Percentiles rank a stretch among this genome's conserved stretches.
Conservation (phyloP, 1,140 invertebrate species). For the Drusus annulatus region DNA sequence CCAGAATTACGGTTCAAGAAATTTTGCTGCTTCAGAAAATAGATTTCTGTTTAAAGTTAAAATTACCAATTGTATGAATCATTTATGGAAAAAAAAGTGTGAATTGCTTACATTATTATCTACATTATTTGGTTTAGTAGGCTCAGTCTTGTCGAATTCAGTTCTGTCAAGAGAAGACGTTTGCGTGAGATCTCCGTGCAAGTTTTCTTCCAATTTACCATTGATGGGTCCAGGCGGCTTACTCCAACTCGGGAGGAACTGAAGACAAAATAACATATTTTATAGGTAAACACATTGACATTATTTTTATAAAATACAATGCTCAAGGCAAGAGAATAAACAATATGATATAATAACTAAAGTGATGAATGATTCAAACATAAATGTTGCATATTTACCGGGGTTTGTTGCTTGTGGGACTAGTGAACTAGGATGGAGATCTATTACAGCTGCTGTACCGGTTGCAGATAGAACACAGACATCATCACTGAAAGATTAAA, state of each 20-base stretch:
- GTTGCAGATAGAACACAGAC: conserved; percentile 94
- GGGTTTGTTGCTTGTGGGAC: background rate
- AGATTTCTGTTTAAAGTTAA: too few relatives aligned
- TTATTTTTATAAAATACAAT: too few relatives aligned
- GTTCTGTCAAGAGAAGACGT: conserved; percentile 55
- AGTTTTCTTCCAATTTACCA: conserved; percentile 22
- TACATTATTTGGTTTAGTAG: conserved; percentile 42
- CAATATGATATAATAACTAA: too few relatives aligned
- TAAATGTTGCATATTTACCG: background rate
- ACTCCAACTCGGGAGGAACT: conserved; percentile 7
- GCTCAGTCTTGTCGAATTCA: conserved; percentile 56
- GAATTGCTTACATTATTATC: conserved; percentile 44
- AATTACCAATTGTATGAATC: too few relatives aligned
- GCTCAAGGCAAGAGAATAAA: too few relatives aligned
- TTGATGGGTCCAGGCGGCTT: background rate
- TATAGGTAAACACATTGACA: background rate
- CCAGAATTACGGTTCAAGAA: too few relatives aligned
- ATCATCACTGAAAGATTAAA: conserved; percentile 82
- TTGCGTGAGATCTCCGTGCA: conserved; percentile 50
- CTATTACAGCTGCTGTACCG: conserved; percentile 92
- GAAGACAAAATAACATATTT: background rate
- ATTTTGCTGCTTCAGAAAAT: too few relatives aligned
- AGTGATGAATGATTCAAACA: too few relatives aligned
- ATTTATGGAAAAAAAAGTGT: too few relatives aligned
- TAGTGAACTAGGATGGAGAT: conserved; percentile 45